Conservation (phyloP, 2,888 invertebrate species). For the Coelogynopora nodosa region DNA sequence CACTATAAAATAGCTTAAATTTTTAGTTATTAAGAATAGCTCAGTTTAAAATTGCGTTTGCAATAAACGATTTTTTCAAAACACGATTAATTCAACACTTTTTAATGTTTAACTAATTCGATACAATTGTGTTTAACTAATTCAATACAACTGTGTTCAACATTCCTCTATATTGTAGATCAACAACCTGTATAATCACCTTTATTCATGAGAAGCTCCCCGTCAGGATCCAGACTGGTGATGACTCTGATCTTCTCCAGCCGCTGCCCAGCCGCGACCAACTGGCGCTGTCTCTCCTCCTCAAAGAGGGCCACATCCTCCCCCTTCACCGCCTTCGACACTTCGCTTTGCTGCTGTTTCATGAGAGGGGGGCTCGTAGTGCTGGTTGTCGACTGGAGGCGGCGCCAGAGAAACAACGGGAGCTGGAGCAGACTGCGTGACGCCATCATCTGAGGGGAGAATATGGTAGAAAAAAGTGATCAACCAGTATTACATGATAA, state of each 20-base stretch:
- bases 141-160: no score
- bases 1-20: no score
- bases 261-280: background rate
- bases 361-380: no score
- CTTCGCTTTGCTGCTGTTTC: no score
- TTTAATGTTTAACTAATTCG: no score
- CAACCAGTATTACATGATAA: background rate
- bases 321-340: background rate
- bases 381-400: background rate
- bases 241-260: background rate
- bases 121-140: no score
- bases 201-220: background rate
- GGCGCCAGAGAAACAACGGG: background rate
- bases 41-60: no score
- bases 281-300: background rate
- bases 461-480: background rate
- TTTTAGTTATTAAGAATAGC: no score
- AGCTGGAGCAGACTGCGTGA: background rate
- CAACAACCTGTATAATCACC: background rate
- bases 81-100: no score
- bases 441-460: background rate
- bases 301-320: background rate
- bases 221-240: background rate
- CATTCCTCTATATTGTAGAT: no score
- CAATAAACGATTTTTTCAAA: no score